A percentile compares a stretch with the other conserved stretches of the same genome.
These are phyloP conservation scores for Coenonympha glycerion DNA, from an alignment of 2,888 invertebrate species.

Conservation along the genomic window DNA sequence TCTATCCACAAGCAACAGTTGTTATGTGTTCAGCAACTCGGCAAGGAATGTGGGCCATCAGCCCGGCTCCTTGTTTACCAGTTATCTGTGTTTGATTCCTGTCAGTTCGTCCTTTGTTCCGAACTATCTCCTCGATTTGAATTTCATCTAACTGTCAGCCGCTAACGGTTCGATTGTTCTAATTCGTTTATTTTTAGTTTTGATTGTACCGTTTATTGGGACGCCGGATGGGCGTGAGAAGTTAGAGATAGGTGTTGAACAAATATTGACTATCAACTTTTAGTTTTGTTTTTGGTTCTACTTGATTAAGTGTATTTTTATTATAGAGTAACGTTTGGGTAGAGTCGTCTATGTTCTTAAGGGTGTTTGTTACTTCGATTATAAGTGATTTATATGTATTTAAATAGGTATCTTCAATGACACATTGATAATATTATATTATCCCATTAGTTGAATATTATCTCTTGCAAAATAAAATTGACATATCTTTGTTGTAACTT, in stretches of 20 bases:
- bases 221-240: slow-evolving; percentile 7
- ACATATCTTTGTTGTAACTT: too few species aligned
- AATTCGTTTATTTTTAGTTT: slow-evolving; percentile 17
- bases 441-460: too few species aligned
- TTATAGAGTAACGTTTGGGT: too few species aligned
- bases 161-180: slow-evolving; percentile 23
- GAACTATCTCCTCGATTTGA: slow-evolving; percentile 14
- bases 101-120: slow-evolving; percentile 15
- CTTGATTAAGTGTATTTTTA: too few species aligned
- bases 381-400: too few species aligned
- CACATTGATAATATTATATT: too few species aligned
- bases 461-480: too few species aligned
- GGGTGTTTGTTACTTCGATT: too few species aligned
- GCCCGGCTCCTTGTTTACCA: not conserved
- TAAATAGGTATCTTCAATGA: too few species aligned
- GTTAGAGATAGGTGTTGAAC: slow-evolving; percentile 6
- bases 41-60: not conserved
- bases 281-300: not conserved
- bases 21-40: not conserved
- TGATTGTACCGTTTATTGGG: slow-evolving; percentile 8
- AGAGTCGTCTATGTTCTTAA: too few species aligned
- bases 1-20: not conserved
- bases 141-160: slow-evolving; percentile 14
- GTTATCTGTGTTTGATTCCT: slow-evolving; percentile 15
- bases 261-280: not conserved